Evolutionary conservation across 1,140 invertebrate species (phyloP).

Genomic region (Triops cancriformis): DNA sequence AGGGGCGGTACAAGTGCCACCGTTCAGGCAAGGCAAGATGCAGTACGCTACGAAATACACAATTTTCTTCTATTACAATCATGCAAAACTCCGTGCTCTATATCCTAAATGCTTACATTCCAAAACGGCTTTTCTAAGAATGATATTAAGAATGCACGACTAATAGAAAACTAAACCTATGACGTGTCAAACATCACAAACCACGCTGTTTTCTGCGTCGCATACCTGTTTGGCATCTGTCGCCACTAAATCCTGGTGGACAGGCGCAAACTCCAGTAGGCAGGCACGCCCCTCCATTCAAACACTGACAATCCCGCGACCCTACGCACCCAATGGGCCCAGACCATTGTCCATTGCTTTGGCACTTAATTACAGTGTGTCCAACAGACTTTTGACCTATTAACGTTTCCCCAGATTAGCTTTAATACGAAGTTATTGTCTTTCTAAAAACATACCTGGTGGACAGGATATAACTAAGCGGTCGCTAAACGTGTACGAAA

Average conservation of each 20-base stretch:
- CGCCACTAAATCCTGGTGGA: slow-evolving; percentile 25
- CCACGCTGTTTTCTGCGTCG: not conserved
- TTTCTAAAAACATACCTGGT: slow-evolving; percentile 33
- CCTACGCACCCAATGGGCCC: slow-evolving; percentile 35
- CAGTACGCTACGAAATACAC: slow-evolving; percentile 31
- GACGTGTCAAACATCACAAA: not conserved
- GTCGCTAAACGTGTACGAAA: slow-evolving; percentile 45
- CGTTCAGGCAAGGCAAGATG: slow-evolving; percentile 40
- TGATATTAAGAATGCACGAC: not conserved
- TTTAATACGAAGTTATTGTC: slow-evolving; percentile 2
- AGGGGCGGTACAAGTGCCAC: slow-evolving; percentile 38
- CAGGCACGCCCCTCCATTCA: slow-evolving; percentile 33
- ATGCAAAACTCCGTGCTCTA: not conserved
- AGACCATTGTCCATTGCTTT: slow-evolving; percentile 39
- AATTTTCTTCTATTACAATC: slow-evolving; percentile 13
- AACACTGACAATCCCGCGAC: slow-evolving; percentile 22
- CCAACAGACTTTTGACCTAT: slow-evolving; percentile 31
- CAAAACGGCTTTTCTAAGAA: not conserved
- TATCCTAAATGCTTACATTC: not conserved
- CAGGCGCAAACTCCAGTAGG: slow-evolving; percentile 17
- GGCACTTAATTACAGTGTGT: slow-evolving; percentile 38
- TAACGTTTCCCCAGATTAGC: not conserved
- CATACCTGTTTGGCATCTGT: slow-evolving; percentile 30
- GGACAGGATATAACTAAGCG: slow-evolving; percentile 42
- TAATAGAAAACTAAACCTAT: not conserved